Percentiles rank a stretch among this genome's conserved stretches.
Conservation (phyloP, 2,888 invertebrate genomes). For the Lypha dubia region DNA sequence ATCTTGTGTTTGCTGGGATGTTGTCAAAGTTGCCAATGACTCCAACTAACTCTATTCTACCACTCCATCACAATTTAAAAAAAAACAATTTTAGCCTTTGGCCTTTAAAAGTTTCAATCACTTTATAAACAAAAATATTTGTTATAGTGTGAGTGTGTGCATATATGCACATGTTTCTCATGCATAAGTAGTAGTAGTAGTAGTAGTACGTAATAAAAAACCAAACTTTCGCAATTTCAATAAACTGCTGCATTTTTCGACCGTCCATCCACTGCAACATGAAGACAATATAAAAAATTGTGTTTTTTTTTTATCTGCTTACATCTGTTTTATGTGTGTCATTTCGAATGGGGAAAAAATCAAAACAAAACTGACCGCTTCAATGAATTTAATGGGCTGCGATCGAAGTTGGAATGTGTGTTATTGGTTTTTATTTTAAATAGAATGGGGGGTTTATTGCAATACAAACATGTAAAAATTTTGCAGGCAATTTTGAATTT, state of each 20-base stretch:
- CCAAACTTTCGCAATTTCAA: conserved; percentile 42
- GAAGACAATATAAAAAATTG: conserved; percentile 41
- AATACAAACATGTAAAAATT: background rate
- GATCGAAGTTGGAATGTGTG: conserved; percentile 5
- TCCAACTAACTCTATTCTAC: conserved; percentile 12
- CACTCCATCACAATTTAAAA: conserved; percentile 30
- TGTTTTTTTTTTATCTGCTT: conserved; percentile 47
- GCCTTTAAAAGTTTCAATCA: conserved; percentile 65
- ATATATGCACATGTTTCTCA: background rate
- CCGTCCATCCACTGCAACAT: conserved; percentile 50
- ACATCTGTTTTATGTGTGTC: conserved; percentile 63
- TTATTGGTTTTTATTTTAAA: background rate
- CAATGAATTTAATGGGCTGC: conserved; percentile 49
- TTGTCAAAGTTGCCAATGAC: conserved; percentile 33
- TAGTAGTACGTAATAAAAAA: conserved; percentile 11
- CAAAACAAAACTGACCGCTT: conserved; percentile 66
- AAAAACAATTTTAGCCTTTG: conserved; percentile 50
- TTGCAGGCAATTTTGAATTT: background rate
- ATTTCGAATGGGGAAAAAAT: conserved; percentile 12
- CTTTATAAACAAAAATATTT: conserved; percentile 62
- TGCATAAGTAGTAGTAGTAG: background rate
- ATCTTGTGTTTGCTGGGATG: background rate
- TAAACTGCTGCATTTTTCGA: conserved; percentile 47
- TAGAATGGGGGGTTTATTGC: conserved; percentile 13
- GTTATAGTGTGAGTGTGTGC: background rate